These are phyloP conservation scores for Ranitomeya variabilis DNA, from an alignment of 2,113 vertebrate species.

Conservation along the genomic window DNA sequence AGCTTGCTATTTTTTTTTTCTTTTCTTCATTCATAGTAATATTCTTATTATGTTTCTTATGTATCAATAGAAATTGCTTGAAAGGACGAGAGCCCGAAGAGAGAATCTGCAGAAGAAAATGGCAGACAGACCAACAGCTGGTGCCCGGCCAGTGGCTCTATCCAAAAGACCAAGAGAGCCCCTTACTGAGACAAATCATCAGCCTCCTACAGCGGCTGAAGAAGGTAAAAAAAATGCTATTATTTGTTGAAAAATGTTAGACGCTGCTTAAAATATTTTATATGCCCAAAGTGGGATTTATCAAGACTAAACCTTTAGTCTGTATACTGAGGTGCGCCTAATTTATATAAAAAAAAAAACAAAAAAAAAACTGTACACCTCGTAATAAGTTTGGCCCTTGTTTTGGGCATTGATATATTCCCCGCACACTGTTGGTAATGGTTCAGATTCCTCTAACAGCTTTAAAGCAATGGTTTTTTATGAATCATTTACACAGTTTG, in stretches of 20 bases:
- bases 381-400: too few species aligned
- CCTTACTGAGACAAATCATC: slow-evolving; percentile 80
- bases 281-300: too few species aligned
- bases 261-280: neutral
- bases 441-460: too few species aligned
- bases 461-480: too few species aligned
- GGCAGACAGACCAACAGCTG: slow-evolving; percentile 81
- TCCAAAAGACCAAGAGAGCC: slow-evolving; percentile 86
- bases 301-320: too few species aligned
- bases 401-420: too few species aligned
- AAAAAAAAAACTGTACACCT: too few species aligned
- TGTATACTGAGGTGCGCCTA: too few species aligned
- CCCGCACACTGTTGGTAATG: too few species aligned
- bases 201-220: slow-evolving; percentile 64
- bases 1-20: neutral
- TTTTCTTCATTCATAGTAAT: neutral
- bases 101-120: slow-evolving; percentile 97
- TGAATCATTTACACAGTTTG: too few species aligned
- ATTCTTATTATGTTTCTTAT: neutral
- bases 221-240: slow-evolving; percentile 73
- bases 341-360: too few species aligned
- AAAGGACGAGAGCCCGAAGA: slow-evolving; percentile 91
- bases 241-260: neutral
- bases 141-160: slow-evolving; percentile 64
- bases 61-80: slow-evolving; percentile 86